phyloP scores from a whole-genome alignment of 2,113 vertebrate species.

The Brachyhypopomus gauderio region DNA sequence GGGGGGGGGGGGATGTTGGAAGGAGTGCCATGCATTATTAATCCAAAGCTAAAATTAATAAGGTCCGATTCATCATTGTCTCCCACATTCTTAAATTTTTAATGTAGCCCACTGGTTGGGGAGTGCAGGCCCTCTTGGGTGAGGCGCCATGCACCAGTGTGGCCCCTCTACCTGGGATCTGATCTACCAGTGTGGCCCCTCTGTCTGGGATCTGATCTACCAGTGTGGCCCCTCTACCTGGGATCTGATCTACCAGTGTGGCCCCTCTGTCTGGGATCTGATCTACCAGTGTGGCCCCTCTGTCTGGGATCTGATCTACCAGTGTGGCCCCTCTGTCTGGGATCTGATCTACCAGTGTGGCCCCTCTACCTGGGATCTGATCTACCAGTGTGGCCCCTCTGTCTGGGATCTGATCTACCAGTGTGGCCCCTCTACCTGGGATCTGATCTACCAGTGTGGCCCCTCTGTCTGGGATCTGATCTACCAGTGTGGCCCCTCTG shows the following conservation, averaged over 20 bases:
- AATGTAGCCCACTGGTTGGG: slow-evolving; percentile 51
- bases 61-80: slow-evolving; percentile 59
- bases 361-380: neutral
- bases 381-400: neutral
- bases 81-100: slow-evolving; percentile 56
- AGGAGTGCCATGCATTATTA: slow-evolving; percentile 55
- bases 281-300: neutral
- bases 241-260: slow-evolving; percentile 1
- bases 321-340: too few relatives aligned
- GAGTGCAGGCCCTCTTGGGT: slow-evolving; percentile 14
- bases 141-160: too few relatives aligned
- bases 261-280: neutral
- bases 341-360: neutral
- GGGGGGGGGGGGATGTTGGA: slow-evolving; percentile 16
- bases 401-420: neutral
- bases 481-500: neutral
- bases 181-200: slow-evolving; percentile 5
- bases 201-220: neutral
- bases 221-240: too few relatives aligned
- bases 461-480: neutral
- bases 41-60: slow-evolving; percentile 63
- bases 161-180: neutral
- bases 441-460: neutral
- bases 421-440: too few relatives aligned
- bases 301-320: slow-evolving; percentile 6